These are phyloP conservation scores for Branchellion lobata DNA, from an alignment of 2,888 invertebrate genomes.

Conservation along the genomic window DNA sequence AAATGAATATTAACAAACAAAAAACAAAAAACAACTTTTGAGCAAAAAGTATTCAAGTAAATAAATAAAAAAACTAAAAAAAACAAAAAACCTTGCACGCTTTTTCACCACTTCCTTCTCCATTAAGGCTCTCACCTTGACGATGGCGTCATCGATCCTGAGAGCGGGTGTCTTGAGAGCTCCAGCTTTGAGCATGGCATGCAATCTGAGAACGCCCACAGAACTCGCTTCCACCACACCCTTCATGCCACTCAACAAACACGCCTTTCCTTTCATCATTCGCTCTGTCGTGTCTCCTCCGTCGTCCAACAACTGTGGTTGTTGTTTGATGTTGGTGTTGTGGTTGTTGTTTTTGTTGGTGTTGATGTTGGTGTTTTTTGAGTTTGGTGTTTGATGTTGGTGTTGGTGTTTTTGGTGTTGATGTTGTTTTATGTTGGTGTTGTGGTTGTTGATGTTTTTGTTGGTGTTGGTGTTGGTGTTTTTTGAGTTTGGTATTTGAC, in stretches of 20 bases:
- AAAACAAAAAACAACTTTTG: too few relatives aligned
- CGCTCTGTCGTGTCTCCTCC: conserved; percentile 96
- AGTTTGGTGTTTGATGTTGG: too few relatives aligned
- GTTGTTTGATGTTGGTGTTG: too few relatives aligned
- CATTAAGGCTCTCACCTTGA: conserved; percentile 77
- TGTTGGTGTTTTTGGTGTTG: neutral
- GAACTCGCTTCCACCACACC: conserved; percentile 98
- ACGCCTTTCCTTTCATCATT: conserved; percentile 85
- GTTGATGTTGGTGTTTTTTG: too few relatives aligned
- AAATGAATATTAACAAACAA: too few relatives aligned
- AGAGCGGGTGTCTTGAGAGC: conserved; percentile 88
- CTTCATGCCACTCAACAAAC: conserved; percentile 51
- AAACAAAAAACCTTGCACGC: too few relatives aligned
- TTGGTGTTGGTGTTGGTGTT: too few relatives aligned
- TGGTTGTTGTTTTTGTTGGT: too few relatives aligned
- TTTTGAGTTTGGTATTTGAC: too few relatives aligned
- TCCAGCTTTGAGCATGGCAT: conserved; percentile 86
- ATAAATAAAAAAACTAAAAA: too few relatives aligned
- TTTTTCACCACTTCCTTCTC: too few relatives aligned
- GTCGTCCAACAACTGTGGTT: conserved; percentile 85
- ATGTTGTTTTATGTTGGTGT: neutral
- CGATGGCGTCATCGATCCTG: conserved; percentile 98
- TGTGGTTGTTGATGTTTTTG: neutral
- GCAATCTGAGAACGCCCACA: conserved; percentile 95
- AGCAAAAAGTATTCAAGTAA: too few relatives aligned